These are phyloP conservation scores for Natrix natrix DNA, from an alignment of 2,797 vertebrate genomes.

Conservation along the genomic window DNA sequence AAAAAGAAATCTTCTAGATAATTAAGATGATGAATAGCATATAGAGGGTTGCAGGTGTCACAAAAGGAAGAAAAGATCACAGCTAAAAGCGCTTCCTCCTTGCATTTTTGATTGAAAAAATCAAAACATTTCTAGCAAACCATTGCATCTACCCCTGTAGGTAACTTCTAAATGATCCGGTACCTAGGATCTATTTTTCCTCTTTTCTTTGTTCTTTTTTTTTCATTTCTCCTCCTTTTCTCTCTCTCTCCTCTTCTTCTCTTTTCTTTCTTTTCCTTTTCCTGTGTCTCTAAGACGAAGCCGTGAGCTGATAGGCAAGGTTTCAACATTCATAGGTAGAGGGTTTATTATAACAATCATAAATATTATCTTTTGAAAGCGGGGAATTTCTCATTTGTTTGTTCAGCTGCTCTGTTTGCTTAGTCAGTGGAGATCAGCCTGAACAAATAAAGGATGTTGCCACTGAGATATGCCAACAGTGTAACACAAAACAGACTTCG, in stretches of 20 bases:
- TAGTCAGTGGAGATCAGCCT: background rate
- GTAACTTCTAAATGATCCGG: background rate
- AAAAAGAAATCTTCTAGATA: too few relatives aligned
- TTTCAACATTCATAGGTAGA: background rate
- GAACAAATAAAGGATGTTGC: background rate
- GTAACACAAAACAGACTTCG: background rate
- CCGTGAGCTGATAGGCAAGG: background rate
- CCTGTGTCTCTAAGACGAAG: background rate
- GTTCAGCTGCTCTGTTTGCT: background rate
- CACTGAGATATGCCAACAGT: background rate
- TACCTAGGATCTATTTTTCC: background rate
- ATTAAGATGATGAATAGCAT: too few relatives aligned
- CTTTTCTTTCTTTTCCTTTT: background rate
- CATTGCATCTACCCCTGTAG: background rate
- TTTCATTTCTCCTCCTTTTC: too few relatives aligned
- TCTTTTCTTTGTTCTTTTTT: background rate
- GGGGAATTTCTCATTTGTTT: background rate
- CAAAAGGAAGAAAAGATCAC: background rate
- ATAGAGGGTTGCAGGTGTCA: background rate
- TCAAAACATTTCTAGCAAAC: background rate
- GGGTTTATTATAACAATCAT: background rate
- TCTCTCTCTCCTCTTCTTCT: background rate
- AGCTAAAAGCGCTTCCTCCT: background rate
- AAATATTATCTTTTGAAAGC: conserved; percentile 9
- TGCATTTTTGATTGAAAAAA: background rate